Conservation (phyloP, 2,113 vertebrate species). For the Nyctibius bracteatus region DNA sequence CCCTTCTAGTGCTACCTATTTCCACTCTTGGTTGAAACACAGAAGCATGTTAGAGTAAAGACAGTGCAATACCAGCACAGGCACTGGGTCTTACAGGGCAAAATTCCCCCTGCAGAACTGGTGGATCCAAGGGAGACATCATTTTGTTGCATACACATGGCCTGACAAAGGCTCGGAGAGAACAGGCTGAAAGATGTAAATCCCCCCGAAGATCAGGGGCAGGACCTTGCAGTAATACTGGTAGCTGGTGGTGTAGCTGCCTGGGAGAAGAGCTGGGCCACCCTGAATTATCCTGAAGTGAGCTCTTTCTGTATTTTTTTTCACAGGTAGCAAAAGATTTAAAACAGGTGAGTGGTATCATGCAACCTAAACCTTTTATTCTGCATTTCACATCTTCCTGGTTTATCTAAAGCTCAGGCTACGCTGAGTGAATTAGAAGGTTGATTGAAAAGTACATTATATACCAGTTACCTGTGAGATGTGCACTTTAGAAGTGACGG, state of each 20-base stretch:
- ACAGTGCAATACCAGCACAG: not conserved
- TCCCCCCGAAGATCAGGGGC: not conserved
- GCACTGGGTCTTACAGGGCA: not conserved
- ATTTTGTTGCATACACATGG: not conserved
- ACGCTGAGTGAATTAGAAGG: slow-evolving; percentile 41
- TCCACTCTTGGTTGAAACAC: not conserved
- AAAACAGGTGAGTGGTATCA: slow-evolving; percentile 4
- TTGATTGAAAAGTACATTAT: slow-evolving; percentile 67
- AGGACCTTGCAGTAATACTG: not conserved
- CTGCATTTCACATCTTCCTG: slow-evolving; percentile 12
- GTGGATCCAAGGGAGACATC: not conserved
- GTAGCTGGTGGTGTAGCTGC: not conserved
- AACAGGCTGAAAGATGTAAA: not conserved
- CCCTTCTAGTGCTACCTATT: not conserved
- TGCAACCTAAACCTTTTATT: slow-evolving; percentile 5
- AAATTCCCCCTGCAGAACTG: not conserved
- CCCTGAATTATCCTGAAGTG: not conserved
- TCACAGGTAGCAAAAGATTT: not conserved
- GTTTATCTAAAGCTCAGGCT: slow-evolving; percentile 27
- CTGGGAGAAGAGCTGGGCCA: not conserved
- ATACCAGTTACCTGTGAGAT: slow-evolving; percentile 55
- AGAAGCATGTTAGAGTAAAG: not conserved
- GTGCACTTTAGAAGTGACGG: slow-evolving; percentile 65
- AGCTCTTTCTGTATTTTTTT: not conserved
- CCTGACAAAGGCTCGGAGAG: not conserved